phyloP scores from a whole-genome alignment of 2,888 invertebrate species.

The Callyntrura sp. region DNA sequence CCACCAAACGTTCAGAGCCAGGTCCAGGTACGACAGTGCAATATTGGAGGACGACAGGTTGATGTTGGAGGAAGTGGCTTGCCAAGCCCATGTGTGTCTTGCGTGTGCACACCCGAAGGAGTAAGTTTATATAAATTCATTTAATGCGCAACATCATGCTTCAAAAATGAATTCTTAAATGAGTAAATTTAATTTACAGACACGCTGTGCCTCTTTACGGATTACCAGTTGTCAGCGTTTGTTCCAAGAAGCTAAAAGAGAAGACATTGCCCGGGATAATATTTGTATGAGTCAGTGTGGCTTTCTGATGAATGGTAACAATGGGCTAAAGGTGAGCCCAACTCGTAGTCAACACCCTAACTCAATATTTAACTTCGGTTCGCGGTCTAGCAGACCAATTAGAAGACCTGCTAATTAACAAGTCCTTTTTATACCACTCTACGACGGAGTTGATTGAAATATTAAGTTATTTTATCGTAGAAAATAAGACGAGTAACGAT shows the following conservation, averaged over 20 bases:
- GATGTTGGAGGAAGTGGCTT: conserved; percentile 93
- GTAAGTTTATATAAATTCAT: conserved; percentile 89
- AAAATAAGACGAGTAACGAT: neutral
- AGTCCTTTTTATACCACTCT: neutral
- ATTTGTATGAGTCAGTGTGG: conserved; percentile 97
- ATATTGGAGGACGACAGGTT: conserved; percentile 92
- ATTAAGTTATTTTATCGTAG: conserved; percentile 41
- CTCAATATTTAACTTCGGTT: conserved; percentile 59
- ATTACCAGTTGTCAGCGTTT: conserved; percentile 95
- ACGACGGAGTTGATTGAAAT: neutral
- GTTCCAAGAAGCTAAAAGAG: conserved; percentile 92
- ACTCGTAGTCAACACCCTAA: conserved; percentile 64
- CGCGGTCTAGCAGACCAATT: conserved; percentile 6
- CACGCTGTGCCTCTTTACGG: conserved; percentile 94
- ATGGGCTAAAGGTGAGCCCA: neutral
- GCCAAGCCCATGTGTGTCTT: conserved; percentile 96
- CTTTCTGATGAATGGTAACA: conserved; percentile 87
- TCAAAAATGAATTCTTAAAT: too few species aligned
- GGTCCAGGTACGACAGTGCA: conserved; percentile 86
- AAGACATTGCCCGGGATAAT: conserved; percentile 93
- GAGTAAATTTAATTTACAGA: conserved; percentile 88
- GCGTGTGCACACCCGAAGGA: conserved; percentile 94
- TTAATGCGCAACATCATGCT: too few species aligned
- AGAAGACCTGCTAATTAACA: conserved; percentile 16
- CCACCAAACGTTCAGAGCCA: conserved; percentile 55